Evolutionary conservation across 2,797 vertebrate species (phyloP).

Genomic region (Poecile montanus): DNA sequence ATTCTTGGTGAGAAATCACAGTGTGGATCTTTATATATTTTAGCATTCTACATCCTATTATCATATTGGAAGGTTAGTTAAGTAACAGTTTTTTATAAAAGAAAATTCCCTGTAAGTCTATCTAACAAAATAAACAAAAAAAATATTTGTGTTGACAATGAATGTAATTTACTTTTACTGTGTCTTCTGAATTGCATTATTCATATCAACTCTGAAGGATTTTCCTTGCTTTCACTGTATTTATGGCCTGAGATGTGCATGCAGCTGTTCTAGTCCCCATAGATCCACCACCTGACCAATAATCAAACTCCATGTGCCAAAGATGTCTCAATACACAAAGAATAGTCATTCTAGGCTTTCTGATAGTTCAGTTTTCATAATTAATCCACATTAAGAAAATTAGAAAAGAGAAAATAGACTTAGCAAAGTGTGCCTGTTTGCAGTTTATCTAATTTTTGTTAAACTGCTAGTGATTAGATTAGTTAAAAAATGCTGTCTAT

Average conservation of each 20-base stretch:
- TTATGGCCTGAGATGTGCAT: not conserved
- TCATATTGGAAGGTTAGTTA: not conserved
- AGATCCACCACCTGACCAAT: not conserved
- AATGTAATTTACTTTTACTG: not conserved
- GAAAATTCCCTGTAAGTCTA: not conserved
- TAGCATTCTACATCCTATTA: not conserved
- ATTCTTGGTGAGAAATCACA: not conserved
- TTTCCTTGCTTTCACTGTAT: not conserved
- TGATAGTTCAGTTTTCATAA: not conserved
- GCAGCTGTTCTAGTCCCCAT: not conserved
- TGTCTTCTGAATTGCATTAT: not conserved
- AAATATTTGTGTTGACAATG: not conserved
- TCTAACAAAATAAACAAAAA: not conserved
- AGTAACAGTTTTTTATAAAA: not conserved
- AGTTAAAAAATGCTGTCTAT: not conserved
- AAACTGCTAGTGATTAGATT: not conserved
- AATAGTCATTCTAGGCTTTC: not conserved
- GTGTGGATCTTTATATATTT: not conserved
- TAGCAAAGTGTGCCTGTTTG: not conserved
- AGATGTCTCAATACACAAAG: not conserved
- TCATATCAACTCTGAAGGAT: not conserved
- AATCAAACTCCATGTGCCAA: not conserved
- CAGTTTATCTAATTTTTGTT: not conserved
- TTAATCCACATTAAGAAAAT: not conserved
- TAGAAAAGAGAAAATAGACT: not conserved